A percentile compares a stretch with the other conserved stretches of the same genome.
Conservation (phyloP, 1,140 invertebrate species). For the Cotesia glomerata region DNA sequence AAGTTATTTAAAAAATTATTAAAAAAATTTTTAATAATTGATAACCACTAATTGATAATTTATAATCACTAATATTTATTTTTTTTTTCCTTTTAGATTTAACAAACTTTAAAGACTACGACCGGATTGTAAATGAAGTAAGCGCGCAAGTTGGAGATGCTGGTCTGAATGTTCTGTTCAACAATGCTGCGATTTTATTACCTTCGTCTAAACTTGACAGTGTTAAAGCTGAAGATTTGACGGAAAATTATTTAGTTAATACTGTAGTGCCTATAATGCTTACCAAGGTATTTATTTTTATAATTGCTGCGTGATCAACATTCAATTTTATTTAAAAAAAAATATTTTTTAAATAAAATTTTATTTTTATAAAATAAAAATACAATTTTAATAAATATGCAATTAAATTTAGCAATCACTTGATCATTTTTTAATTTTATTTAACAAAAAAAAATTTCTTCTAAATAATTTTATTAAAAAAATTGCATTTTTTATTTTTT, state of each 20-base stretch:
- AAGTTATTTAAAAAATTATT: too few species aligned
- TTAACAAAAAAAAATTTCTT: too few species aligned
- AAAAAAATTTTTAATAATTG: too few species aligned
- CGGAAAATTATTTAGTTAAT: slow-evolving; percentile 76
- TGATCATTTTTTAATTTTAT: too few species aligned
- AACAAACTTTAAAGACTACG: slow-evolving; percentile 67
- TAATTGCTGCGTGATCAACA: neutral
- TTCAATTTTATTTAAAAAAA: slow-evolving; percentile 7
- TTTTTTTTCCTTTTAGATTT: slow-evolving; percentile 67
- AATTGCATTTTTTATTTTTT: too few species aligned
- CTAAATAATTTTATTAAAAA: too few species aligned
- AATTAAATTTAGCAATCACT: too few species aligned
- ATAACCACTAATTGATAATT: too few species aligned
- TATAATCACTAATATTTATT: too few species aligned
- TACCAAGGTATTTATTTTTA: slow-evolving; percentile 71
- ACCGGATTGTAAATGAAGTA: slow-evolving; percentile 67
- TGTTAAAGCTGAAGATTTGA: slow-evolving; percentile 74
- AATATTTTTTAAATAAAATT: too few species aligned
- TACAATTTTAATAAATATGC: too few species aligned
- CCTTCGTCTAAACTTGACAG: slow-evolving; percentile 75
- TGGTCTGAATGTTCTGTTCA: slow-evolving; percentile 84
- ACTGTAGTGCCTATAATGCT: slow-evolving; percentile 83
- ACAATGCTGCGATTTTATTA: slow-evolving; percentile 82
- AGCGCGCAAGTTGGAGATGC: slow-evolving; percentile 67
- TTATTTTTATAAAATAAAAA: too few species aligned